These are phyloP conservation scores for Leptocoma aspasia DNA, from an alignment of 2,113 vertebrate species.

Conservation along the genomic window DNA sequence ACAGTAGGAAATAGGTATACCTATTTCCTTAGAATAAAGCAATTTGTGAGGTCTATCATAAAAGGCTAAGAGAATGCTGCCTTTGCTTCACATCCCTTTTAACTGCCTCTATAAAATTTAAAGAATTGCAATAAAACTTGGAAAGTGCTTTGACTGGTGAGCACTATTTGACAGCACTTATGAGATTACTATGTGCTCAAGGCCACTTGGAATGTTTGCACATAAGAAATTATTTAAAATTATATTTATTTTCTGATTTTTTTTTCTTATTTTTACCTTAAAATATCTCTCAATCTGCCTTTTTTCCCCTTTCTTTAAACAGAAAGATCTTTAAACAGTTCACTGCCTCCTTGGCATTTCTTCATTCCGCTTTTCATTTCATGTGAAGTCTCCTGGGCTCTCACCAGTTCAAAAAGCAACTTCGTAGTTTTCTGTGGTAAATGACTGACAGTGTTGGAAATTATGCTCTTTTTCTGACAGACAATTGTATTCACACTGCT, in stretches of 20 bases:
- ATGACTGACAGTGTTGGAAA: conserved; percentile 59
- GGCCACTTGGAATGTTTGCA: conserved; percentile 2
- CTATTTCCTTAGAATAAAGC: conserved; percentile 61
- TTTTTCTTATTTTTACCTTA: not conserved
- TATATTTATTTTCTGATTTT: not conserved
- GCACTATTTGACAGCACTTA: conserved; percentile 54
- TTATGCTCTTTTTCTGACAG: conserved; percentile 54
- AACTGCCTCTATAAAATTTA: conserved; percentile 70
- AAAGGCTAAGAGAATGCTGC: conserved; percentile 47
- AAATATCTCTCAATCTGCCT: not conserved
- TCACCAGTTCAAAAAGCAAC: conserved; percentile 48
- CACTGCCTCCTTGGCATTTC: conserved; percentile 9
- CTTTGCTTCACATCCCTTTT: conserved; percentile 52
- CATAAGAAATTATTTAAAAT: not conserved
- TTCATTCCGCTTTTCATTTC: conserved; percentile 58
- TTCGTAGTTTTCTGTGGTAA: conserved; percentile 48
- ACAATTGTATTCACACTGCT: conserved; percentile 13
- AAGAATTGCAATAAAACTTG: conserved; percentile 59
- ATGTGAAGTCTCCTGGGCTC: conserved; percentile 49
- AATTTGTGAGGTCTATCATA: conserved; percentile 45
- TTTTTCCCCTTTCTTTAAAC: not conserved
- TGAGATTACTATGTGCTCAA: not conserved
- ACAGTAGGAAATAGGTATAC: conserved; percentile 10
- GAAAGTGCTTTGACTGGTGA: conserved; percentile 22
- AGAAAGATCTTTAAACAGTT: conserved; percentile 28